phyloP scores from a whole-genome alignment of 2,888 invertebrate species.

The Cancer borealis region DNA sequence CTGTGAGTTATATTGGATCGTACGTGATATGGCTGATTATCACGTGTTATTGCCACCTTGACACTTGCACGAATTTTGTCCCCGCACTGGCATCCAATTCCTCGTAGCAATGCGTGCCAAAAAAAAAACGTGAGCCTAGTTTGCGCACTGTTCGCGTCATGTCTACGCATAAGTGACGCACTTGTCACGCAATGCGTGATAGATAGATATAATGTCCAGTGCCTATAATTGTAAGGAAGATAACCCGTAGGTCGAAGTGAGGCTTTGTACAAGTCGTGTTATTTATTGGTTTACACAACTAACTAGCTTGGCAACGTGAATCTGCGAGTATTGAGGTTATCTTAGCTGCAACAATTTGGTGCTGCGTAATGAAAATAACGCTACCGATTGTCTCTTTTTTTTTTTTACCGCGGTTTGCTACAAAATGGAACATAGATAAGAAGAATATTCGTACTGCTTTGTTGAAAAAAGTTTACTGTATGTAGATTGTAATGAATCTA shows the following conservation, averaged over 20 bases:
- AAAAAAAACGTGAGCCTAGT: too few species aligned
- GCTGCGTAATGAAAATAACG: too few species aligned
- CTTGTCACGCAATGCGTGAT: too few species aligned
- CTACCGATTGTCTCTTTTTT: neutral
- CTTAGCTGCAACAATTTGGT: neutral
- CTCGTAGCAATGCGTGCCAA: too few species aligned
- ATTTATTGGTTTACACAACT: neutral
- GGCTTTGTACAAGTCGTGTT: neutral
- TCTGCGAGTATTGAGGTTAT: neutral
- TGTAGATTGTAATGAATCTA: neutral
- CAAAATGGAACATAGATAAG: neutral
- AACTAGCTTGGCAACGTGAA: neutral
- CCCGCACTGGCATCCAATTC: too few species aligned
- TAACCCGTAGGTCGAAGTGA: neutral
- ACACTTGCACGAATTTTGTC: too few species aligned
- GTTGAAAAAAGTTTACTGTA: neutral
- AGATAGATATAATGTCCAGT: too few species aligned
- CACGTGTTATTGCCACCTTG: too few species aligned
- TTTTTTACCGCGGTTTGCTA: neutral
- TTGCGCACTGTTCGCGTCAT: too few species aligned
- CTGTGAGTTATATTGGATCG: too few species aligned
- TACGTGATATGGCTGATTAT: too few species aligned
- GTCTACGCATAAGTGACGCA: too few species aligned
- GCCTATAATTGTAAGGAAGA: neutral
- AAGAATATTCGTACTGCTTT: neutral